Base-by-base conservation (phyloP, 2,797 vertebrate species). In the Ataeniobius toweri region DNA sequence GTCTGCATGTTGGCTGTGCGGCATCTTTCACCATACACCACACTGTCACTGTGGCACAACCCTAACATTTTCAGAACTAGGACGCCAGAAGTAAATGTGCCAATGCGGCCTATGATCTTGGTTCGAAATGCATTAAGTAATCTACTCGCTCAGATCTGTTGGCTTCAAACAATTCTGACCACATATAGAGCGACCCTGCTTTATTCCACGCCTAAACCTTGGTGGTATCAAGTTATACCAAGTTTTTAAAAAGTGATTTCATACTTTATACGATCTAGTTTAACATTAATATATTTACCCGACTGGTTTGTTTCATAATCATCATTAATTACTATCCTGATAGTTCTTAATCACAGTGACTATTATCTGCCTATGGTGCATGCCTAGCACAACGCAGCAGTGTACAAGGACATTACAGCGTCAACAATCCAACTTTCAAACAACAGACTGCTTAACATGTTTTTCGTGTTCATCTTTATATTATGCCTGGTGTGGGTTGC, bases 21-120 rank as follows among this genome's bases (percentile, higher is more conserved):
- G 36, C 36, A 74, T 82, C 61, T 71, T 83, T 88, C 74, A 76
- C 73, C 69, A 39, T 76, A 69, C 67, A 69, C 67, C 59, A 1
- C 63, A 48, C 46, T 6, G 76, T 86, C 76, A 69, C 53, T 75
- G 75, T 77, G 71, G 44, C 63, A 78, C 68, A 82, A 89, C 85
- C 58, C 74, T 73, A 79, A 82, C 69, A 31, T 83, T 81, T 87
- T 44, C 20, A 5, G 58, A 90, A 87, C 44, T 83, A 77, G 88
- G 85, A 71, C 86, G 82, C 63, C 59, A 75, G 56, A 82, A 83
- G 72, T 73, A 82, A 85, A 89, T 77, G 68, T 90, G 77, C 56
- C 76, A 73, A 28, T 51, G 69, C 50, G 6, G 31, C 58, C 56
- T 56, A 44, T 39, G 39, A 79, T 68, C 1, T 36, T 3, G 24